Base-by-base conservation (phyloP, 2,113 vertebrate genomes). In the Tringa solitaria region DNA sequence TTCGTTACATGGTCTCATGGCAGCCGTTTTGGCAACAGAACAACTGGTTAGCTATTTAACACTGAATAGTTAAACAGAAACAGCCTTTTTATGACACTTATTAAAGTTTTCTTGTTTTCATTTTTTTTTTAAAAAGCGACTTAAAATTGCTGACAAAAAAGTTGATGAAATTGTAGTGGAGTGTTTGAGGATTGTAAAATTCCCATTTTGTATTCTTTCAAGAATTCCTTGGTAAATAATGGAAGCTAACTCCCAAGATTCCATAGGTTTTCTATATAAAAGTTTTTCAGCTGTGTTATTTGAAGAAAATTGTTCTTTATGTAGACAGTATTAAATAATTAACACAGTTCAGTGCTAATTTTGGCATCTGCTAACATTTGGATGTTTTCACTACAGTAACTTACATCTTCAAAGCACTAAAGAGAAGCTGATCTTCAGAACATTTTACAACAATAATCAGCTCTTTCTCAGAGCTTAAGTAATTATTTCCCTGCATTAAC, bases 301-400 rank as follows among this genome's bases (percentile, higher is more conserved):
- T 76, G 72, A 86, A 80, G 59, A 67, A 59, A 45, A 28, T 73
- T 92, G 45, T 74, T 93, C 60, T 84, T 50, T 28, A 2, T 13
- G 22, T 90, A 89, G 72, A 39, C 37, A 28, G 33, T 87, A 65
- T 85, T 89, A 94, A 95, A 91, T 89, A 87, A 95, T 87, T 68
- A 91, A 84, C 64, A 45, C 6, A 45, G 43, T 89, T 95, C 78
- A 91, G 77, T 89, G 39, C 84, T 94, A 68, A 82, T 97, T 94
- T 91, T 84, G 57, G 56, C n/a, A 20, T 84, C 76, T 87, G 43
- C 61, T 94, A 80, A 77, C 35, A 37, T 89, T 92, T 87, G 57
- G 28, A 32, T 90, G 33, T 81, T 92, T 93, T 87, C 8, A 33
- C 74, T 69, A 37, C 67, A 82, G 77, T 60, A 91, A 82, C 69